Evolutionary conservation across 1,140 invertebrate genomes (phyloP), one percentile per base, ranked within the genome.

Genomic region (Camponotus floridanus): DNA sequence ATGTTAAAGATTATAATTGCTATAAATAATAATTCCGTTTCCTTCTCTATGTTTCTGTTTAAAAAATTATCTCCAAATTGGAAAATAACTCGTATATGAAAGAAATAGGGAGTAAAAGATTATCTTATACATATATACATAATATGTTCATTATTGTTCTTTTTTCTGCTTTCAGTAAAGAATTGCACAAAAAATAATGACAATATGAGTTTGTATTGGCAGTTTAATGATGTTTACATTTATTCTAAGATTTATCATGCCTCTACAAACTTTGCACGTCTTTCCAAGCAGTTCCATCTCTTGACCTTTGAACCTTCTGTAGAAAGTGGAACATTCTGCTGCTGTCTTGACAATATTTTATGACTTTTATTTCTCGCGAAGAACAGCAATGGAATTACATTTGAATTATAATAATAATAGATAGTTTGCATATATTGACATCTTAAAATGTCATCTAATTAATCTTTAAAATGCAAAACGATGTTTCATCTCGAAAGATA

Each of bases 171-270:
- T 74, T 61, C 45, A 36, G 2, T 51, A 62, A 31, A 13, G 26
- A 39, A 55, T 57, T 31, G 26, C 2, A 36, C 15, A 11, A 88
- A 78, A 78, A 2, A 57, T 55, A 26, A 11, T 42, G 31, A 79
- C 36, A 39, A 67, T 5, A 71, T 26, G 33, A 39, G 57, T 85
- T 86, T 33, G 55, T 51, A 45, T 51, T 70, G 36, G 39, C n/a
- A 13, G n/a, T 39, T 91, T 92, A 92, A 90, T 65, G 71, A 88
- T 84, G 45, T 59, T 71, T 79, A 78, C 42, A 65, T 86, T 89
- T 90, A 62, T 89, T 84, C 21, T 11, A 45, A 83, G 13, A 71
- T 36, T 62, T 15, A 67, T 76, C 48, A n/a, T 67, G 0, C 36
- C 51, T 67, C 6, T 57, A 36, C 13, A 68, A 67, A 0, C 26